These are phyloP conservation scores for Archocentrus centrarchus DNA, from an alignment of 2,113 vertebrate genomes.

Conservation along the genomic window DNA sequence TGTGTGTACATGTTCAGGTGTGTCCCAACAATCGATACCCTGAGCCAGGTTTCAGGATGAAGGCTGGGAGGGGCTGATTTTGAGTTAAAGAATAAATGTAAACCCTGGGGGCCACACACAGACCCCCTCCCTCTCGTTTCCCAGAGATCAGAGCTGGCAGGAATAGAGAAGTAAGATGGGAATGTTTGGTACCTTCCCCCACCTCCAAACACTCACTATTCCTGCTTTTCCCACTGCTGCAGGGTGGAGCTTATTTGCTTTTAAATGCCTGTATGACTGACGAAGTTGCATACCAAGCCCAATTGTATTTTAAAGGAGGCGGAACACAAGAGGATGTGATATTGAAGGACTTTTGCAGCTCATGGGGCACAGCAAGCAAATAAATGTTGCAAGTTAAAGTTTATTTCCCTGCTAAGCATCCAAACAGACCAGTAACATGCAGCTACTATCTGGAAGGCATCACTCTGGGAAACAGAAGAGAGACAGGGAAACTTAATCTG, in stretches of 20 bases:
- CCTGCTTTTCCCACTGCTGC: slow-evolving; percentile 50
- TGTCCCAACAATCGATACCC: slow-evolving; percentile 54
- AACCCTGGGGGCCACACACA: slow-evolving; percentile 20
- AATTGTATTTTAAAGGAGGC: slow-evolving; percentile 49
- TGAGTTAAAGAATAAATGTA: slow-evolving; percentile 55
- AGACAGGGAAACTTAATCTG: slow-evolving; percentile 27
- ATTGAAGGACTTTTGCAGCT: not conserved
- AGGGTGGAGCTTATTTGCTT: slow-evolving; percentile 74
- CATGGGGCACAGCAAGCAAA: not conserved
- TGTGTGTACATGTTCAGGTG: slow-evolving; percentile 57
- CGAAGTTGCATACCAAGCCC: slow-evolving; percentile 59
- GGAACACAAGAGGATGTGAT: slow-evolving; percentile 8
- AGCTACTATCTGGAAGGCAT: slow-evolving; percentile 36
- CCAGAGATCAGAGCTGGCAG: slow-evolving; percentile 47
- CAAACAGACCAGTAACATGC: slow-evolving; percentile 47
- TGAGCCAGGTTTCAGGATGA: slow-evolving; percentile 49
- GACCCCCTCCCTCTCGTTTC: slow-evolving; percentile 11
- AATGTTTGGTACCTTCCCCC: slow-evolving; percentile 38
- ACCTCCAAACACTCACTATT: slow-evolving; percentile 16
- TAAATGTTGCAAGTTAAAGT: slow-evolving; percentile 20
- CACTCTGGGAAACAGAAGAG: slow-evolving; percentile 31
- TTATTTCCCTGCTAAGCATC: slow-evolving; percentile 30
- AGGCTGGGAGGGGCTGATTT: slow-evolving; percentile 39
- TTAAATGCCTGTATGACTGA: slow-evolving; percentile 71
- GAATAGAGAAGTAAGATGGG: slow-evolving; percentile 42